Percentiles rank a stretch among this genome's conserved stretches.
These are phyloP conservation scores for Latrodectus geometricus DNA, from an alignment of 1,140 invertebrate species.

Conservation along the genomic window DNA sequence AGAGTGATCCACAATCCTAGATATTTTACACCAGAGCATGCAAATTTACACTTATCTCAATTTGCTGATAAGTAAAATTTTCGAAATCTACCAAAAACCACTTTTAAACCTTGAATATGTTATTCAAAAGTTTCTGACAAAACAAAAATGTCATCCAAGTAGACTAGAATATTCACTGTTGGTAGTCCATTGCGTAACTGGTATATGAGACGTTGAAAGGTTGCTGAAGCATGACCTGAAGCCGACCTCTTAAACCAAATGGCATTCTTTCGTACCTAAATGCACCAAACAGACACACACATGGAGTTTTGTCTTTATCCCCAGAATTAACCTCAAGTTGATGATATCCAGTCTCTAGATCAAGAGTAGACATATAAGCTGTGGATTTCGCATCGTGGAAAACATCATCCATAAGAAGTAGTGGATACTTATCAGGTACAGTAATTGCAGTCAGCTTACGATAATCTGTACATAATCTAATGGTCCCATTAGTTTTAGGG, in stretches of 20 bases:
- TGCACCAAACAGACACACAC: slow-evolving; percentile 54
- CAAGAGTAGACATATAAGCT: too few relatives aligned
- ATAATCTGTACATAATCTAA: slow-evolving; percentile 54
- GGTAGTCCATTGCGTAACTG: neutral
- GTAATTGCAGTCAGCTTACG: slow-evolving; percentile 53
- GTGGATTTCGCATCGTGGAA: slow-evolving; percentile 64
- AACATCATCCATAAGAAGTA: slow-evolving; percentile 71
- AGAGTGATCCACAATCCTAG: too few relatives aligned
- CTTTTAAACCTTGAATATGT: slow-evolving; percentile 8
- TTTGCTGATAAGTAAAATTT: slow-evolving; percentile 7
- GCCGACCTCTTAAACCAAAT: too few relatives aligned
- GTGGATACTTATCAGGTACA: slow-evolving; percentile 58
- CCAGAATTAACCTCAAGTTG: slow-evolving; percentile 66
- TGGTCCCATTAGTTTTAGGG: slow-evolving; percentile 28
- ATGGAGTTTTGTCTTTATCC: slow-evolving; percentile 65
- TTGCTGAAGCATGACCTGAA: neutral
- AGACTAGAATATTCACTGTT: neutral
- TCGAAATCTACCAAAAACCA: neutral
- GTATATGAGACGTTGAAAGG: slow-evolving; percentile 5
- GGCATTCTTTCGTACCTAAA: neutral
- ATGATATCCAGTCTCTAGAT: slow-evolving; percentile 67
- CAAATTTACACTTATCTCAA: too few relatives aligned
- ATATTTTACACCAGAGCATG: too few relatives aligned
- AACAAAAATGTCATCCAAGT: neutral
- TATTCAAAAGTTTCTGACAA: slow-evolving; percentile 15